Conservation (phyloP, 2,888 invertebrate species). For the Geophilus truncorum region DNA sequence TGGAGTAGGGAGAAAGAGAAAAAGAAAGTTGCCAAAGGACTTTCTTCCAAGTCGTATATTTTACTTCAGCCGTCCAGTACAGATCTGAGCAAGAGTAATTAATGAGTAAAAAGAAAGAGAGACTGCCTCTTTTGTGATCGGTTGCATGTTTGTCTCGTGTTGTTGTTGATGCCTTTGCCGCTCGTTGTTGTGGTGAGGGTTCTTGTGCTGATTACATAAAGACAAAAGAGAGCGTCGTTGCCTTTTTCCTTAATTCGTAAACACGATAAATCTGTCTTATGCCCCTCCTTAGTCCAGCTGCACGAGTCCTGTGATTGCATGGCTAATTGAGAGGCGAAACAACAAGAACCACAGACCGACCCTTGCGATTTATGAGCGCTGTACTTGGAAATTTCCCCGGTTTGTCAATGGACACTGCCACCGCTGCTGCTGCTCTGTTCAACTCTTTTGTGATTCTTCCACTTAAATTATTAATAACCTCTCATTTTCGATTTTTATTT, state of each 20-base stretch:
- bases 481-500: neutral
- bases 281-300: slow-evolving; percentile 14
- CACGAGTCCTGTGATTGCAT: slow-evolving; percentile 8
- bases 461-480: neutral
- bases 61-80: slow-evolving; percentile 11
- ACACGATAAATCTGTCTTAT: slow-evolving; percentile 15
- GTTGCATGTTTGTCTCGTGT: slow-evolving; percentile 6
- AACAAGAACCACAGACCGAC: slow-evolving; percentile 15
- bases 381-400: neutral
- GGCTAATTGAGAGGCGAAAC: slow-evolving; percentile 16
- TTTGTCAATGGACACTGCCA: neutral
- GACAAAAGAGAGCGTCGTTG: neutral
- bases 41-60: neutral
- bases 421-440: neutral
- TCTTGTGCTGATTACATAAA: slow-evolving; percentile 12
- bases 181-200: slow-evolving; percentile 11
- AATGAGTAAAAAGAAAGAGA: neutral
- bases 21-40: neutral
- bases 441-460: neutral
- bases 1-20: neutral
- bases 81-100: slow-evolving; percentile 7
- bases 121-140: slow-evolving; percentile 7
- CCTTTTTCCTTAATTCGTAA: slow-evolving; percentile 12
- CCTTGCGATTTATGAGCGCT: neutral
- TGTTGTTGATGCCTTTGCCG: neutral